phyloP scores from a whole-genome alignment of 2,113 vertebrate species.

The Syngnathus floridae region DNA sequence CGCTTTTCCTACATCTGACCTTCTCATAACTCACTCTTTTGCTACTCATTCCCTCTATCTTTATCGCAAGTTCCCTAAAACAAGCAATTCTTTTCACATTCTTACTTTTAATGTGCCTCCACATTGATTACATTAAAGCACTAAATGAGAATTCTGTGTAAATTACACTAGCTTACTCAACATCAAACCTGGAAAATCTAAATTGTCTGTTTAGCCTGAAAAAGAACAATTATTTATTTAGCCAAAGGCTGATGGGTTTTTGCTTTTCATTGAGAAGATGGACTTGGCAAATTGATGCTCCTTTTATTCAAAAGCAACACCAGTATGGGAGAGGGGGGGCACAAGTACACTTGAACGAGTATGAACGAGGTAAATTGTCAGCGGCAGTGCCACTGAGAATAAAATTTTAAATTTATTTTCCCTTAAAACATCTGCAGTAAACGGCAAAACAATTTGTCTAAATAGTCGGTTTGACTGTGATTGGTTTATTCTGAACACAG shows the following conservation, averaged over 20 bases:
- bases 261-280: conserved; percentile 1
- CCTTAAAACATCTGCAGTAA: neutral
- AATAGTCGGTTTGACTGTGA: neutral
- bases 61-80: conserved; percentile 33
- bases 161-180: conserved; percentile 22
- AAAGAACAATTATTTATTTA: neutral
- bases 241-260: neutral
- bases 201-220: neutral
- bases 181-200: conserved; percentile 19
- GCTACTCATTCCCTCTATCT: conserved; percentile 25
- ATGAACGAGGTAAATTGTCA: neutral
- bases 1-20: conserved; percentile 44
- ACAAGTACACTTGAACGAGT: neutral
- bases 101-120: conserved; percentile 28
- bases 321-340: neutral
- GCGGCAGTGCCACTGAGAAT: neutral
- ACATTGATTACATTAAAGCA: conserved; percentile 10
- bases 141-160: conserved; percentile 18
- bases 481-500: too few relatives aligned
- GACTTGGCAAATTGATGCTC: conserved; percentile 13
- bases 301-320: conserved; percentile 19
- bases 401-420: conserved; percentile 2
- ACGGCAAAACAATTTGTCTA: neutral
- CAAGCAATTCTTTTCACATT: conserved; percentile 27
- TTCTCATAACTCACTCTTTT: conserved; percentile 55